phyloP scores from a whole-genome alignment of 2,888 invertebrate species.

The Bombyx huttoni region DNA sequence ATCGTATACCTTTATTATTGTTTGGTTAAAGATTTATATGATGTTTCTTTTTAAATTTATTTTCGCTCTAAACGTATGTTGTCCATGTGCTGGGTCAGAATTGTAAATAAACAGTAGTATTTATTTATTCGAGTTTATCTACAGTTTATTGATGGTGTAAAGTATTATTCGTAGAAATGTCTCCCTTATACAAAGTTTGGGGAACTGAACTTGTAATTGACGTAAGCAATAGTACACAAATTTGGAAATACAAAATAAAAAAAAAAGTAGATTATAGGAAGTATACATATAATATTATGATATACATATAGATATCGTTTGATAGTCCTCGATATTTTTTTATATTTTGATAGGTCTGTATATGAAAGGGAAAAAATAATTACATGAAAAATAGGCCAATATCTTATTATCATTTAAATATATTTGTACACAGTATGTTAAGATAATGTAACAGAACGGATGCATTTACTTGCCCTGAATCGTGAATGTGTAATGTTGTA shows the following conservation, averaged over 20 bases:
- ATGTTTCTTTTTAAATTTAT: conserved; percentile 11
- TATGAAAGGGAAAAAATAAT: conserved; percentile 36
- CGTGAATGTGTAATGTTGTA: conserved; percentile 31
- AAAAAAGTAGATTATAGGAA: conserved; percentile 62
- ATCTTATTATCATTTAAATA: conserved; percentile 63
- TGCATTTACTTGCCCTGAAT: conserved; percentile 66
- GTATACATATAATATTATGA: conserved; percentile 58
- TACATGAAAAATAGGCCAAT: conserved; percentile 64
- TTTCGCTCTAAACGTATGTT: conserved; percentile 35
- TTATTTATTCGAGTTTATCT: conserved; percentile 61
- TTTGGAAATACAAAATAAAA: conserved; percentile 42
- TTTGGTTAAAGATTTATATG: conserved; percentile 18
- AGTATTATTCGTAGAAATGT: conserved; percentile 36
- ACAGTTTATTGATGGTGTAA: conserved; percentile 28
- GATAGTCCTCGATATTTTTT: conserved; percentile 73
- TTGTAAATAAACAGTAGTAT: conserved; percentile 64
- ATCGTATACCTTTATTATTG: conserved; percentile 37
- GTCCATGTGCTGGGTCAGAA: conserved; percentile 68
- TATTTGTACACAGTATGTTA: conserved; percentile 57
- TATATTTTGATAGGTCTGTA: conserved; percentile 75
- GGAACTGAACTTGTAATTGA: conserved; percentile 50
- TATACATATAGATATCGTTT: conserved; percentile 71
- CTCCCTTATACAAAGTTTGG: conserved; percentile 44
- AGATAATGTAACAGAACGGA: conserved; percentile 50
- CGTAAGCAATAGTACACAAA: conserved; percentile 61